These are phyloP conservation scores for Mythimna albipuncta DNA, from an alignment of 2,888 invertebrate species.

Conservation along the genomic window DNA sequence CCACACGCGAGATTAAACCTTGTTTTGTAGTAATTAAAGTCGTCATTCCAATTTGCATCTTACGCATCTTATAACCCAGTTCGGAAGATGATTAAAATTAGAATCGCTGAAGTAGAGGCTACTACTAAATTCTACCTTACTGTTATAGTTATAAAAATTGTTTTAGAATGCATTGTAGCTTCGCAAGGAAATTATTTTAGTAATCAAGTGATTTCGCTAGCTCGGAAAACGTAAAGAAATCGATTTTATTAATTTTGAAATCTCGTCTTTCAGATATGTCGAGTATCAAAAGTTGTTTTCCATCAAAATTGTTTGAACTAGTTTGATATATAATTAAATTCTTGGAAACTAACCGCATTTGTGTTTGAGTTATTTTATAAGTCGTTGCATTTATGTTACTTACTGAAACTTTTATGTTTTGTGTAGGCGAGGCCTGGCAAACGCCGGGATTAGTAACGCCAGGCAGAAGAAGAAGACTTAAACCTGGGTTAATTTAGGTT, in stretches of 20 bases:
- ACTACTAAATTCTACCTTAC: constrained; percentile 29
- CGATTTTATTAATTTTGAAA: constrained; percentile 9
- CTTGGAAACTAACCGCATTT: constrained; percentile 46
- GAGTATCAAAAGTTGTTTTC: constrained; percentile 24
- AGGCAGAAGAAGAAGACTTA: constrained; percentile 59
- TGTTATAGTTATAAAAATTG: not conserved
- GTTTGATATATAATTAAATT: constrained; percentile 32
- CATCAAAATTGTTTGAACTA: constrained; percentile 13
- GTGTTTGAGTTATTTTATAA: constrained; percentile 41
- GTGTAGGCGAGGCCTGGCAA: constrained; percentile 58
- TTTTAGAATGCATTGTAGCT: constrained; percentile 15
- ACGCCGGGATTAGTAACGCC: constrained; percentile 58
- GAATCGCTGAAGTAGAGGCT: constrained; percentile 14
- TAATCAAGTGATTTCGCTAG: constrained; percentile 18
- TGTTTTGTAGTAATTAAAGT: constrained; percentile 17
- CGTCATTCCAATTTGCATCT: constrained; percentile 22
- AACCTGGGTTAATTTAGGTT: constrained; percentile 33
- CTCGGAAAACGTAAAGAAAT: not conserved
- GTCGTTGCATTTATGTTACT: constrained; percentile 37
- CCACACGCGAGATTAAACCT: constrained; percentile 18
- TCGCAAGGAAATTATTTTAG: not conserved
- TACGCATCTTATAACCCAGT: constrained; percentile 15
- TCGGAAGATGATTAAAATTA: constrained; percentile 27
- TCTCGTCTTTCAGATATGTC: constrained; percentile 10
- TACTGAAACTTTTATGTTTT: constrained; percentile 57